Evolutionary conservation across 2,797 vertebrate species (phyloP), one percentile per base, ranked within the genome.

Genomic region (Myotis myotis): DNA sequence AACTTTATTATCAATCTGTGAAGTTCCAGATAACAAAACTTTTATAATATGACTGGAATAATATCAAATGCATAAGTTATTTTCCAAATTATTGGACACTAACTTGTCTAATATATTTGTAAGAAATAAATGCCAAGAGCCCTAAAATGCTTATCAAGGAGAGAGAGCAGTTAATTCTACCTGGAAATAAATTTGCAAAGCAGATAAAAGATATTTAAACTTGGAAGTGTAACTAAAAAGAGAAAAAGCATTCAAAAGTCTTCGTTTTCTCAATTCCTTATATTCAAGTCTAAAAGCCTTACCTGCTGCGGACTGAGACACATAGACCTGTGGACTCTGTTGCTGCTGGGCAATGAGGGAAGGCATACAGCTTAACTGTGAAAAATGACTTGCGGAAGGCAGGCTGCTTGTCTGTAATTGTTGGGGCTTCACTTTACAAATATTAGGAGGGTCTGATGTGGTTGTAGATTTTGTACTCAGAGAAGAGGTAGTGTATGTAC

Each of bases 281-380:
- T 19, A 87, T 81, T 91, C 57, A 94, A 85, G 2, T 9, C 47
- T 92, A 91, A 20, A 62, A 96, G 84, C 30, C 92, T 82, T 94
- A 99, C 99, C 99, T 99, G 99, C 99, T 98, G 99, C 99, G 97
- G 99, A 99, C 98, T 99, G 99, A 93, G 99, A 99, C 93, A 99
- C 99, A 28, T 99, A 99, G 96, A 99, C 99, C 97, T 99, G 99
- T 19, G 99, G 99, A 86, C 99, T 99, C 94, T 99, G 99, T 92
- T 99, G 99, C 70, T 99, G 99, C 90, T 99, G 99, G 41, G 98
- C 98, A 92, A 99, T 99, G 47, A 99, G 98, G 9, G 99, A 99
- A 6, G 99, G 99, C 98, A 99, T 98, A 88, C 99, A 99, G 98
- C 99, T 99, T 79, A 99, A 97, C 97, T 99, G 99, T 80, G 99